Conservation (phyloP, 1,140 invertebrate species). For the Amphibalanus amphitrite region DNA sequence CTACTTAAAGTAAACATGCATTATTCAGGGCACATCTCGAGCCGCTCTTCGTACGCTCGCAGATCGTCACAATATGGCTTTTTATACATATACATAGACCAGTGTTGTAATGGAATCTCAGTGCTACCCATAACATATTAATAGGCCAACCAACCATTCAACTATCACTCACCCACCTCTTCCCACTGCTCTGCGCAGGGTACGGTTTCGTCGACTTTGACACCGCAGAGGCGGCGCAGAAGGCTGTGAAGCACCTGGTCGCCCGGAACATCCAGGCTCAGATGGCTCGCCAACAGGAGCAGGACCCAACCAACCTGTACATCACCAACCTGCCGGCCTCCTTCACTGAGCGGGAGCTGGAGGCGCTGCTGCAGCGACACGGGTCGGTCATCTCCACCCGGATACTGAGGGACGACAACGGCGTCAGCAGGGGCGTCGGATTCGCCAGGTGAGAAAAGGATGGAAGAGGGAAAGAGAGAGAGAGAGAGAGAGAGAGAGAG, state of each 20-base stretch:
- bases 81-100: too few species aligned
- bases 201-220: slow-evolving; percentile 99
- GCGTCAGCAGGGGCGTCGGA: slow-evolving; percentile 78
- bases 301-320: slow-evolving; percentile 97
- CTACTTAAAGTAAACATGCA: too few species aligned
- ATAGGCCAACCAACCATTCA: too few species aligned
- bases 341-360: slow-evolving; percentile 86
- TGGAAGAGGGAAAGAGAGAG: background rate
- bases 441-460: slow-evolving; percentile 41
- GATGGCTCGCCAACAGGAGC: slow-evolving; percentile 99
- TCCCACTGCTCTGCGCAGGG: too few species aligned
- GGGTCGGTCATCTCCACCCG: slow-evolving; percentile 92
- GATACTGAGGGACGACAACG: slow-evolving; percentile 79
- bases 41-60: too few species aligned
- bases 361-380: slow-evolving; percentile 68
- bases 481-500: background rate
- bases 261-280: slow-evolving; percentile 94
- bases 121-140: too few species aligned
- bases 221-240: slow-evolving; percentile 76
- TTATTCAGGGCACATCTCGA: too few species aligned
- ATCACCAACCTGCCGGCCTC: slow-evolving; percentile 89
- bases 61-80: too few species aligned
- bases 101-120: too few species aligned
- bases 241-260: slow-evolving; percentile 88
- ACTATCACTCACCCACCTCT: too few species aligned